Conservation (phyloP, 1,140 invertebrate species). For the Panagrolaimus sp. region DNA sequence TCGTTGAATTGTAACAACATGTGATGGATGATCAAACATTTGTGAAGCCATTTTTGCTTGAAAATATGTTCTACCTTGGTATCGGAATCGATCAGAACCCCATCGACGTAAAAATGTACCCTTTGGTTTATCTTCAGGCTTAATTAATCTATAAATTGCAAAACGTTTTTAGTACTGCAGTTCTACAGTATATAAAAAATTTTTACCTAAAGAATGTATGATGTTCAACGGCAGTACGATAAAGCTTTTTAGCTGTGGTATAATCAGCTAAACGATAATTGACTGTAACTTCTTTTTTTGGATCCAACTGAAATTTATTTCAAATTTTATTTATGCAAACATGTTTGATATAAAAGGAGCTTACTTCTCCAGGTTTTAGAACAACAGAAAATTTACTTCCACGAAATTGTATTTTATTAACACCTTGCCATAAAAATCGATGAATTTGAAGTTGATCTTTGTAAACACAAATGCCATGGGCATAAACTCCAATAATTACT, state of each 20-base stretch:
- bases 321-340: constrained; percentile 25
- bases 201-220: constrained; percentile 93
- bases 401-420: constrained; percentile 97
- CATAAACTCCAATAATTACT: constrained; percentile 91
- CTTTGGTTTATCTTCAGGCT: constrained; percentile 74
- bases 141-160: constrained; percentile 73
- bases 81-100: constrained; percentile 75
- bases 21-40: constrained; percentile 48
- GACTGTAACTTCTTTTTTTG: constrained; percentile 86
- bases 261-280: constrained; percentile 94
- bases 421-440: constrained; percentile 98
- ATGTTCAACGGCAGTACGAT: constrained; percentile 98
- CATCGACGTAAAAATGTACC: constrained; percentile 65
- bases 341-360: constrained; percentile 12
- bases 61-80: constrained; percentile 88
- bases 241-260: constrained; percentile 87
- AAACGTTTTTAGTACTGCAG: background rate
- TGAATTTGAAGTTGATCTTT: constrained; percentile 89
- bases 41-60: constrained; percentile 74
- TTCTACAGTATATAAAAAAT: constrained; percentile 15
- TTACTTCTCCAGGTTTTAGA: constrained; percentile 82
- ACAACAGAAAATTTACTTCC: constrained; percentile 97
- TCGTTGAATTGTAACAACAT: constrained; percentile 29
- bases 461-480: constrained; percentile 87
- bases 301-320: constrained; percentile 65